Evolutionary conservation across 2,797 vertebrate genomes (phyloP).

Genomic region (Chiroxiphia lanceolata): DNA sequence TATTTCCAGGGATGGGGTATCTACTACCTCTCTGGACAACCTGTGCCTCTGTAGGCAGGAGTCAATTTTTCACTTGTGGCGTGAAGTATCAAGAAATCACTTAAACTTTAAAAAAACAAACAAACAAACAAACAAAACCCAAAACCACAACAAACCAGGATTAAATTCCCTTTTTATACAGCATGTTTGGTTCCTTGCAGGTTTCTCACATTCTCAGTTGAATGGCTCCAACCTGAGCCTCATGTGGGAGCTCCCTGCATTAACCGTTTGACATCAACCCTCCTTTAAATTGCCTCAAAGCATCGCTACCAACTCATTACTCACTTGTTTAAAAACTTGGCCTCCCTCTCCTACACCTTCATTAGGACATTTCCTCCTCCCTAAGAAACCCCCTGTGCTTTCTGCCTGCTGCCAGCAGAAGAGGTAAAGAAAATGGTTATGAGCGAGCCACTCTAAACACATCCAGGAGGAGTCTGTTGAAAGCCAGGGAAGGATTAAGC

Average conservation of each 20-base stretch:
- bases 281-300: background rate
- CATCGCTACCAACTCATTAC: background rate
- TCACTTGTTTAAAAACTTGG: background rate
- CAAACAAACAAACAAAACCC: too few species aligned
- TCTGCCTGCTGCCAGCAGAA: background rate
- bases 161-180: background rate
- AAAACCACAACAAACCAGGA: too few species aligned
- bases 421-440: background rate
- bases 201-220: background rate
- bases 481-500: background rate
- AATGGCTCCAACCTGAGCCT: background rate
- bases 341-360: background rate
- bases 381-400: background rate
- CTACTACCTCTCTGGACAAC: background rate
- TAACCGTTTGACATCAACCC: background rate
- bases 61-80: background rate
- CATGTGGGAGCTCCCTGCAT: background rate
- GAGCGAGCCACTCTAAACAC: fast-evolving
- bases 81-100: background rate
- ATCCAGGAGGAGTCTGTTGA: background rate
- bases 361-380: background rate
- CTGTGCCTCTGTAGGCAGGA: background rate
- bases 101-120: background rate
- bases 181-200: background rate
- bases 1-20: background rate